phyloP scores from a whole-genome alignment of 2,797 vertebrate species.

The Megalops cyprinoides region DNA sequence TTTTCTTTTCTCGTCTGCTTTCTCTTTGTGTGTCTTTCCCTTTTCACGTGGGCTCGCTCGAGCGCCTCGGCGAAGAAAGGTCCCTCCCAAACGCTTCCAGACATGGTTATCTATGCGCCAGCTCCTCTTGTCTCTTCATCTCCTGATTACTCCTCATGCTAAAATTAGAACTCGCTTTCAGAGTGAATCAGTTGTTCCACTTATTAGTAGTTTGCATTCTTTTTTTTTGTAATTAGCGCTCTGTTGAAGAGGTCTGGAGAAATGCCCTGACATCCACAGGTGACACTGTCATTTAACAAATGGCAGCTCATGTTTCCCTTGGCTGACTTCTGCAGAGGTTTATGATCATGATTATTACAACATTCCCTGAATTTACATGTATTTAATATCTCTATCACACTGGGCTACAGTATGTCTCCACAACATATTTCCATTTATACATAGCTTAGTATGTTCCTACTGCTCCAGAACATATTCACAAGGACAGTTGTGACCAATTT shows the following conservation, averaged over 20 bases:
- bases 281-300: background rate
- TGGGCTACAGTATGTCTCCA: no score
- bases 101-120: constrained; percentile 51
- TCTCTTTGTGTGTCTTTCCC: constrained; percentile 32
- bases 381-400: no score
- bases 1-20: constrained; percentile 28
- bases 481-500: no score
- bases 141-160: constrained; percentile 38
- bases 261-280: constrained; percentile 47
- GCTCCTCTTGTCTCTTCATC: constrained; percentile 40
- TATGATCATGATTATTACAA: background rate
- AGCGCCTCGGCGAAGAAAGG: constrained; percentile 39
- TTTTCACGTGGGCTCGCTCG: constrained; percentile 37
- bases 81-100: constrained; percentile 46
- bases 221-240: background rate
- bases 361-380: no score
- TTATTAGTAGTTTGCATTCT: background rate
- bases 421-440: no score
- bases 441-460: no score
- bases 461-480: no score
- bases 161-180: constrained; percentile 7
- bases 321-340: background rate
- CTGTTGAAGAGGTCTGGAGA: constrained; percentile 46
- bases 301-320: background rate
- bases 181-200: background rate